Evolutionary conservation across 2,888 invertebrate species (phyloP), one percentile per base, ranked within the genome.

Genomic region (Oscheius sp.): DNA sequence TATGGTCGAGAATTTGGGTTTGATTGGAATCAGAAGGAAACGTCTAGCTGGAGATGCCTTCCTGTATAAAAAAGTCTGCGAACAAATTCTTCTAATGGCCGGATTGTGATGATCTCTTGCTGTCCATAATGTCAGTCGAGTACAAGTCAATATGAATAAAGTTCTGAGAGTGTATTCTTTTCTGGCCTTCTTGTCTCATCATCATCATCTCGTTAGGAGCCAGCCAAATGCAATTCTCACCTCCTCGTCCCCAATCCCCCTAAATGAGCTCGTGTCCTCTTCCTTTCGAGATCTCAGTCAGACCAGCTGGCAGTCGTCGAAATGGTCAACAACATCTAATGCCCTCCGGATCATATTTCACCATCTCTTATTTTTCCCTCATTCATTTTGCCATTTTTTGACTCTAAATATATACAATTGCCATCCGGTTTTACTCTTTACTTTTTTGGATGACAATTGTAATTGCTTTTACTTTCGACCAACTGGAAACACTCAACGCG

Each of bases 41-140:
- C 59, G 77, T 43, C 46, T 68, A 21, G 49, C 68, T 45, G 93
- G 94, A 0, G 93, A 94, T 87, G 92, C 93, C 0, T 94, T 94
- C 93, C 92, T 93, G 79, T 94, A 94, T 89, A 94, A 94, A 88
- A 92, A 91, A 79, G 92, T 93, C 43, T 93, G 93, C 88, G 93
- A 93, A 89, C 92, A 93, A 88, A 92, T 93, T 45, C 87, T 91
- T 29, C 74, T 77, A 13, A 81, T 86, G 83, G 84, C 86, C 41
- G 77, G 66, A 12, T 66, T 66, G 66, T 66, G 66, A 66, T 52
- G 21, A 5, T 45, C 46, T 25, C 29, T 16, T 27, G 21, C 21
- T 23, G 3, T 49, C 13, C 49, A 49, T 49, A 49, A 49, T 49
- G 13, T 21, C 16, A 16, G 49, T 49, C 21, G 16, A 49, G 49